Percentiles rank a stretch among this genome's conserved stretches.
phyloP scores from a whole-genome alignment of 2,797 vertebrate species.

The Eupleurogrammus muticus region DNA sequence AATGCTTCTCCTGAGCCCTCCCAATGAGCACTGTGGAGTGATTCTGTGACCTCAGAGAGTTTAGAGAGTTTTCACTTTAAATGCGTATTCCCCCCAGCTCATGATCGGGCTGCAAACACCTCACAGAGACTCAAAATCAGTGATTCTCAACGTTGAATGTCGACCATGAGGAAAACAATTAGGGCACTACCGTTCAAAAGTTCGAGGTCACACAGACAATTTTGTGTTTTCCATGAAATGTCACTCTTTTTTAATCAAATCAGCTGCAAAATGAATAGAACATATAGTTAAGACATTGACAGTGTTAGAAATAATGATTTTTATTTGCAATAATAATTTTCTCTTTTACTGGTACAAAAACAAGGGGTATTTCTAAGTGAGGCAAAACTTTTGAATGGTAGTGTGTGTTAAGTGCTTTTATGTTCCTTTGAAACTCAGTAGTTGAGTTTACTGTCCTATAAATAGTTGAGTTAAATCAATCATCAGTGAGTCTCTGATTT shows the following conservation, averaged over 20 bases:
- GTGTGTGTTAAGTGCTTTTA: not conserved
- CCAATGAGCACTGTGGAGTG: constrained; percentile 41
- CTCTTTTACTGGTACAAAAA: no score
- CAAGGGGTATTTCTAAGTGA: no score
- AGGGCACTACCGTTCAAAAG: no score
- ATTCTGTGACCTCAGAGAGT: constrained; percentile 25
- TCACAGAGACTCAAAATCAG: constrained; percentile 2
- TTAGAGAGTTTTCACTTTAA: constrained; percentile 16
- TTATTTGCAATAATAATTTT: no score
- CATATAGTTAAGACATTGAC: no score
- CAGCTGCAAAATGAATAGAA: no score
- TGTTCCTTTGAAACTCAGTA: not conserved
- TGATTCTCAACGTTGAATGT: constrained; percentile 26
- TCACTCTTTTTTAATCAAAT: no score
- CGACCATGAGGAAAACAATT: constrained; percentile 14
- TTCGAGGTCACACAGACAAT: no score
- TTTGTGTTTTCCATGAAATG: no score
- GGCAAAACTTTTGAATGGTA: no score
- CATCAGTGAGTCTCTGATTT: not conserved
- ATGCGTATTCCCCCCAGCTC: constrained; percentile 4
- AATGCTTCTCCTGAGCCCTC: constrained; percentile 14
- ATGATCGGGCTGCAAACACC: constrained; percentile 21
- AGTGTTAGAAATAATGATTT: no score
- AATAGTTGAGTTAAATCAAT: not conserved
- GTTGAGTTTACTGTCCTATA: not conserved